A percentile compares a stretch with the other conserved stretches of the same genome.
Conservation (phyloP, 23 tunicate genomes). For the Clavelina lepadiformis region DNA sequence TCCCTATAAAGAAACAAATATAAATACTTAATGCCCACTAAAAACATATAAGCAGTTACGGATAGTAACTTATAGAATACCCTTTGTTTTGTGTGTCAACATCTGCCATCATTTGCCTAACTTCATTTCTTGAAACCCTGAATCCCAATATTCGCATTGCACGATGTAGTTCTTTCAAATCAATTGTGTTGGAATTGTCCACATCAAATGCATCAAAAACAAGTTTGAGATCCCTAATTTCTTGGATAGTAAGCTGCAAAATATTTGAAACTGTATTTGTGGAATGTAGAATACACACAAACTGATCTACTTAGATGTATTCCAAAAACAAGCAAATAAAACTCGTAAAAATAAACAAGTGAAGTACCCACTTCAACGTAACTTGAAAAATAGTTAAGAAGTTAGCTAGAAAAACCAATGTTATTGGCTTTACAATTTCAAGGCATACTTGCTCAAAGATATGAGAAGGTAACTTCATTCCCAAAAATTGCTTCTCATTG, state of each 20-base stretch:
- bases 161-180: constrained; percentile 73
- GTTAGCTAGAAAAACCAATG: not conserved
- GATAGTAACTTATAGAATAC: constrained; percentile 13
- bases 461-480: constrained; percentile 49
- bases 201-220: constrained; percentile 93
- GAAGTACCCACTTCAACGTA: no score
- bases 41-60: not conserved
- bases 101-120: constrained; percentile 77
- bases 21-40: not conserved
- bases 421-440: not conserved
- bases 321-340: no score
- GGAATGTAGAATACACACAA: no score
- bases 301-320: no score
- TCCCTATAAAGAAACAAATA: constrained; percentile 27
- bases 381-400: no score
- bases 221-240: constrained; percentile 74
- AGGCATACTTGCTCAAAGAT: constrained; percentile 70
- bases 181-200: constrained; percentile 69
- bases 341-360: no score
- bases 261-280: no score
- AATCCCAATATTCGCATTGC: constrained; percentile 90
- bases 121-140: constrained; percentile 56
- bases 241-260: constrained; percentile 77
- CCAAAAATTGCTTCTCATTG: constrained; percentile 80
- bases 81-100: constrained; percentile 69